Evolutionary conservation across 1,140 invertebrate species (phyloP).

Genomic region (Harpegnathos saltator): DNA sequence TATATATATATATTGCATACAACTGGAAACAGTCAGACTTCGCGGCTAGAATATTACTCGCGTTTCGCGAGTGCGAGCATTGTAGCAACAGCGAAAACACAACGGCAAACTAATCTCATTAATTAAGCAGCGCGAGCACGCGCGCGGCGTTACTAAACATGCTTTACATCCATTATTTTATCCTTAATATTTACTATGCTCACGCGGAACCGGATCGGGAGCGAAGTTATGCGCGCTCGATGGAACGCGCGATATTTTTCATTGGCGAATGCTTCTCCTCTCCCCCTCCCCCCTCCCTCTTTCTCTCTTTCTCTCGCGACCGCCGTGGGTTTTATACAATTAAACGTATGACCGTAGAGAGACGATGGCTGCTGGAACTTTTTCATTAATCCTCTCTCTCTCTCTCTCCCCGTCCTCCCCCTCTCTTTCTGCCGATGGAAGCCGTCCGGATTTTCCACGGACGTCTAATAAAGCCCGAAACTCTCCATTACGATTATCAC

Average conservation of each 20-base stretch:
- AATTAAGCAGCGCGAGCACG: constrained; percentile 32
- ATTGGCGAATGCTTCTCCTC: constrained; percentile 7
- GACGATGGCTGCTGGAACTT: not conserved
- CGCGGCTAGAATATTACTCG: constrained; percentile 34
- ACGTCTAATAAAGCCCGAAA: not conserved
- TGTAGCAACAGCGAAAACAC: constrained; percentile 12
- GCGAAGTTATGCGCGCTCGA: not conserved
- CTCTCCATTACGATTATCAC: not conserved
- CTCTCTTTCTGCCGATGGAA: not conserved
- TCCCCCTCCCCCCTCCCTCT: too few species aligned
- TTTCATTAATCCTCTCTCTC: constrained; percentile 2
- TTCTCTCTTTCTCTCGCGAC: too few species aligned
- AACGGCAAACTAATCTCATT: constrained; percentile 47
- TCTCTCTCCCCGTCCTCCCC: not conserved
- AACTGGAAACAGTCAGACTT: constrained; percentile 38
- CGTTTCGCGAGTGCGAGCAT: not conserved
- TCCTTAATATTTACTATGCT: constrained; percentile 2
- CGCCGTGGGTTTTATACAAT: constrained; percentile 1
- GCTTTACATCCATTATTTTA: constrained; percentile 40
- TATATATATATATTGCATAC: too few species aligned
- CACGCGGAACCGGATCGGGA: constrained; percentile 7
- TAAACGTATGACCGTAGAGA: not conserved
- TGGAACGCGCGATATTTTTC: constrained; percentile 1
- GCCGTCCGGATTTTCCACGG: not conserved
- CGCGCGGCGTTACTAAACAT: constrained; percentile 33